A percentile compares a stretch with the other conserved stretches of the same genome.
Conservation (phyloP, 2,797 vertebrate species). For the Dipus sagitta region DNA sequence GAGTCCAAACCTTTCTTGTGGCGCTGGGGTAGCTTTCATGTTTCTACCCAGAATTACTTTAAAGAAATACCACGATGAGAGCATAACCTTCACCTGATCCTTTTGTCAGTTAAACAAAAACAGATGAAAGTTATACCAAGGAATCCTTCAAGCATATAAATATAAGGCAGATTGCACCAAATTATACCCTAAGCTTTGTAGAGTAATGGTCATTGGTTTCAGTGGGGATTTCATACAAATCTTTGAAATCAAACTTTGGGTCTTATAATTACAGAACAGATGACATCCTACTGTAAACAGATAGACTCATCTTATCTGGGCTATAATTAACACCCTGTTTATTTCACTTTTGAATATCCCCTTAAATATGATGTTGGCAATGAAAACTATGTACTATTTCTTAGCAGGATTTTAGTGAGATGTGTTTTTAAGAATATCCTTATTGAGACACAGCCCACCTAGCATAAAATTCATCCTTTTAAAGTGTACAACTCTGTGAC, state of each 20-base stretch:
- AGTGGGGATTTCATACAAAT: slow-evolving; percentile 46
- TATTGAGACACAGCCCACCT: slow-evolving; percentile 36
- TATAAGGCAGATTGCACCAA: slow-evolving; percentile 44
- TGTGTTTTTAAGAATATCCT: slow-evolving; percentile 35
- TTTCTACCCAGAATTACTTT: slow-evolving; percentile 60
- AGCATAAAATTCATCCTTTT: slow-evolving; percentile 48
- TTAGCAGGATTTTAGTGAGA: slow-evolving; percentile 62
- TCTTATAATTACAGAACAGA: slow-evolving; percentile 39
- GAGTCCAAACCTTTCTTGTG: slow-evolving; percentile 51
- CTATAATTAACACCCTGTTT: slow-evolving; percentile 44
- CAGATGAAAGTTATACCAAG: slow-evolving; percentile 69
- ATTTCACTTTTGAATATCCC: slow-evolving; percentile 44
- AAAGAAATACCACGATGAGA: slow-evolving; percentile 58
- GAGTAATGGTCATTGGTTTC: slow-evolving; percentile 31
- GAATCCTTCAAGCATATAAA: slow-evolving; percentile 71
- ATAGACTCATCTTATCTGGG: slow-evolving; percentile 22
- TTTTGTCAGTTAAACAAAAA: slow-evolving; percentile 76
- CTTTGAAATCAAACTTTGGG: slow-evolving; percentile 53
- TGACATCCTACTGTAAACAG: neutral
- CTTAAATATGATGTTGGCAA: slow-evolving; percentile 54
- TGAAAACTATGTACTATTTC: neutral
- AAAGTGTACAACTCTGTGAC: slow-evolving; percentile 5
- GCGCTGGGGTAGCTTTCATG: neutral
- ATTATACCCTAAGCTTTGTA: slow-evolving; percentile 25
- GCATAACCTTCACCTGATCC: slow-evolving; percentile 40